Evolutionary conservation across 1,140 invertebrate species (phyloP), one percentile per base, ranked within the genome.

Genomic region (Polypedilum pembai): DNA sequence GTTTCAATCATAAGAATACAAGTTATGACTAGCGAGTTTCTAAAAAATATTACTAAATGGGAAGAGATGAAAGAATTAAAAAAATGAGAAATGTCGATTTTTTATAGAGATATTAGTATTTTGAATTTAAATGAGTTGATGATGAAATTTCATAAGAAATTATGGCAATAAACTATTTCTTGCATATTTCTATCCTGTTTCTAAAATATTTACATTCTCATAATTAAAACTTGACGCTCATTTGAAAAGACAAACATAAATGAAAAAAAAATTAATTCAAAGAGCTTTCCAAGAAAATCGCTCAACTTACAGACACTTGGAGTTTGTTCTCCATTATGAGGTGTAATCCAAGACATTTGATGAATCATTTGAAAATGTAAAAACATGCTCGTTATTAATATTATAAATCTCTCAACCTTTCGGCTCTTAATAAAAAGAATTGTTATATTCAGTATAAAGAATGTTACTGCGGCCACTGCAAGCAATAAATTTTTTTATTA

Each of bases 341-440:
- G 65, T 18, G 65, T 21, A n/a, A 69, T 69, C 65, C 65, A 69
- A 20, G 65, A 69, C 17, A 69, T 21, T 69, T 18, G 65, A 69
- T 69, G 65, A 18, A 69, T 69, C 20, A 69, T 69, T 69, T 69
- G 18, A 69, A 69, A 69, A 69, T 69, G 65, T 20, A 69, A 18
- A 20, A 69, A 18, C 20, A 69, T 69, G 20, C 12, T 69, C 3
- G 18, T 69, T 18, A 21, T 21, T 18, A 69, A 18, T 18, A 69
- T 18, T 20, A 8, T 18, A 8, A 69, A 20, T 20, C 65, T 18
- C 20, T 69, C 65, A 21, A 4, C 4, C 10, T n/a, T 12, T 56
- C 45, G 45, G n/a, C 4, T 56, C 45, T 56, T 56, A n/a, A 56
- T 56, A n/a, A 56, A 56, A 12, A 56, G n/a, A n/a, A 12, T 56